A percentile compares a stretch with the other conserved stretches of the same genome.
Evolutionary conservation across 2,888 invertebrate species (phyloP).

Genomic region (Sinohyriopsis cumingii): DNA sequence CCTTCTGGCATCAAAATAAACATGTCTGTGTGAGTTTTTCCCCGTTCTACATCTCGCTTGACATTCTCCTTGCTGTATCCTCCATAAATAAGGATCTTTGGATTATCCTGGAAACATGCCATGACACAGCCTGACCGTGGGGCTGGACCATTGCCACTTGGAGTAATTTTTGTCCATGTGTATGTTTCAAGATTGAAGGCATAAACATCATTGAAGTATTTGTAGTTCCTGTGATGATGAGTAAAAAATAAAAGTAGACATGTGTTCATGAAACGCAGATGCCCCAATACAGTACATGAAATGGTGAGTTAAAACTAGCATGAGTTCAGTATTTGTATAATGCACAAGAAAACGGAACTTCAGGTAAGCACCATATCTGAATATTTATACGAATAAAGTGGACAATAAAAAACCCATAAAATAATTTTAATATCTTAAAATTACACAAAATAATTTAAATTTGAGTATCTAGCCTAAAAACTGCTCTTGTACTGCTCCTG

Average conservation of each 20-base stretch:
- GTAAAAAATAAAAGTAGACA: neutral
- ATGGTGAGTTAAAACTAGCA: neutral
- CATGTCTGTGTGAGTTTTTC: slow-evolving; percentile 82
- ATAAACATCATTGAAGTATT: slow-evolving; percentile 91
- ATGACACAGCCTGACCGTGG: slow-evolving; percentile 85
- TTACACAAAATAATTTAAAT: no score
- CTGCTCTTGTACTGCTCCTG: no score
- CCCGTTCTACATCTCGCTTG: slow-evolving; percentile 84
- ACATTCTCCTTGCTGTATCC: slow-evolving; percentile 84
- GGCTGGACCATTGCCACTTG: slow-evolving; percentile 78
- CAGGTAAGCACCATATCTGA: no score
- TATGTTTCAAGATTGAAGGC: slow-evolving; percentile 86
- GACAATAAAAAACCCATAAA: no score
- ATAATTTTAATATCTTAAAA: no score
- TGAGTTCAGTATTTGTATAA: no score
- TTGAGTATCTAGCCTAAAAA: no score
- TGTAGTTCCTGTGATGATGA: slow-evolving; percentile 78
- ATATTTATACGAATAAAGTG: no score
- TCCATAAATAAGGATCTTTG: slow-evolving; percentile 81
- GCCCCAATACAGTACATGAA: neutral
- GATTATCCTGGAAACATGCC: slow-evolving; percentile 74
- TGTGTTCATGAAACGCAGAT: neutral
- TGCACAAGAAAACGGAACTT: no score
- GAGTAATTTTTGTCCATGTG: slow-evolving; percentile 83
- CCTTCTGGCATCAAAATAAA: slow-evolving; percentile 72